Percentiles rank a stretch among this genome's conserved stretches.
Conservation (phyloP, 2,113 vertebrate genomes). For the Capra hircus region DNA sequence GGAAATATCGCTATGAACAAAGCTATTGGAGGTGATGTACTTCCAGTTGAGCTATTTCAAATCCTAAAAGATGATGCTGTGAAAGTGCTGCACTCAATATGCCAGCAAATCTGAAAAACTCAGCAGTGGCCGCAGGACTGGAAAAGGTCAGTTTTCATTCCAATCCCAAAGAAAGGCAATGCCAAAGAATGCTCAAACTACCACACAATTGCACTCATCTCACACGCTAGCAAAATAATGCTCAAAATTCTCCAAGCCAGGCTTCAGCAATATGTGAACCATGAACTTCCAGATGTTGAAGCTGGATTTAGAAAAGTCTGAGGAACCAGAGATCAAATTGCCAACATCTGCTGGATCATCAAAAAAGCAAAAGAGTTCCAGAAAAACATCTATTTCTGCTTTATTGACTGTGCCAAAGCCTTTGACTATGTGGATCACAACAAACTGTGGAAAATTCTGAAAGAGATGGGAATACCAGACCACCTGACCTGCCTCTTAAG, state of each 20-base stretch:
- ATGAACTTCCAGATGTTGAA: background rate
- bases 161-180: no score
- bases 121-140: background rate
- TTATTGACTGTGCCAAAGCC: background rate
- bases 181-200: no score
- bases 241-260: no score
- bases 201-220: no score
- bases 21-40: no score
- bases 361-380: background rate
- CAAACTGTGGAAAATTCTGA: background rate
- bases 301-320: background rate
- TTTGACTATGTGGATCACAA: background rate
- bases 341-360: accelerated
- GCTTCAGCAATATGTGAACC: accelerated
- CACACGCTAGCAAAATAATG: no score
- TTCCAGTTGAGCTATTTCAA: no score
- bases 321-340: background rate
- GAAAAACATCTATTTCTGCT: background rate
- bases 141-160: no score
- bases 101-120: background rate
- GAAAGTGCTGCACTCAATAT: background rate
- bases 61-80: no score
- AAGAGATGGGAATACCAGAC: background rate
- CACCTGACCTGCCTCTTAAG: background rate
- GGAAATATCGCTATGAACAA: no score